phyloP scores from a whole-genome alignment of 2,888 invertebrate species.

The Furcula furcula region DNA sequence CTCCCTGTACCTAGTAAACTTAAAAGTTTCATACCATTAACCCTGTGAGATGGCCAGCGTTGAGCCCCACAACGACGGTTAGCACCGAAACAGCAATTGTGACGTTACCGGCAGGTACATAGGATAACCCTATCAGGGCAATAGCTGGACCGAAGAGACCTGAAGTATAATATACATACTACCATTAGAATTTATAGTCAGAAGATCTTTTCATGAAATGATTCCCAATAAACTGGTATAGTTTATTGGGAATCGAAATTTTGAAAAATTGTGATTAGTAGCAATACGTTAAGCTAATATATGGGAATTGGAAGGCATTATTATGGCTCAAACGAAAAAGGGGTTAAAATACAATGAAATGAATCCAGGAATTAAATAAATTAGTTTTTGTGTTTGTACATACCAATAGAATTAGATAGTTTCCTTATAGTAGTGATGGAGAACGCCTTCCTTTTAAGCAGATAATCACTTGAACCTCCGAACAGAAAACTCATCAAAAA shows the following conservation, averaged over 20 bases:
- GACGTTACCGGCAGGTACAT: conserved; percentile 66
- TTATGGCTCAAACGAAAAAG: background rate
- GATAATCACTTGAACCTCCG: conserved; percentile 71
- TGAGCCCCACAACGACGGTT: conserved; percentile 86
- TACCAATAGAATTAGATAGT: conserved; percentile 47
- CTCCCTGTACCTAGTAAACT: too few relatives aligned
- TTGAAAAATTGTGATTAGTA: too few relatives aligned
- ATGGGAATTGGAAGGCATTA: too few relatives aligned
- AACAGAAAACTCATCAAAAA: conserved; percentile 75
- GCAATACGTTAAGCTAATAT: too few relatives aligned
- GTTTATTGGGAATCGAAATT: too few relatives aligned
- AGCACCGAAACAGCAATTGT: conserved; percentile 83
- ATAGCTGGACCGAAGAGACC: conserved; percentile 85
- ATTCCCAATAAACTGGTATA: too few relatives aligned
- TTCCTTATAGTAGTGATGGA: conserved; percentile 67
- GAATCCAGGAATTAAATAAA: too few relatives aligned
- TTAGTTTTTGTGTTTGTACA: too few relatives aligned
- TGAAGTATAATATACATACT: conserved; percentile 33
- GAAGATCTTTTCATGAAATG: too few relatives aligned
- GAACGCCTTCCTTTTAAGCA: conserved; percentile 70
- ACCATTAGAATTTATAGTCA: too few relatives aligned
- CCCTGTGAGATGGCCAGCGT: conserved; percentile 86
- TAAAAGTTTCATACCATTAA: conserved; percentile 70
- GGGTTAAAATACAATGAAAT: too few relatives aligned
- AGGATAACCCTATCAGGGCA: conserved; percentile 82